Base-by-base conservation (phyloP, 2,113 vertebrate genomes). In the Ursus arctos region DNA sequence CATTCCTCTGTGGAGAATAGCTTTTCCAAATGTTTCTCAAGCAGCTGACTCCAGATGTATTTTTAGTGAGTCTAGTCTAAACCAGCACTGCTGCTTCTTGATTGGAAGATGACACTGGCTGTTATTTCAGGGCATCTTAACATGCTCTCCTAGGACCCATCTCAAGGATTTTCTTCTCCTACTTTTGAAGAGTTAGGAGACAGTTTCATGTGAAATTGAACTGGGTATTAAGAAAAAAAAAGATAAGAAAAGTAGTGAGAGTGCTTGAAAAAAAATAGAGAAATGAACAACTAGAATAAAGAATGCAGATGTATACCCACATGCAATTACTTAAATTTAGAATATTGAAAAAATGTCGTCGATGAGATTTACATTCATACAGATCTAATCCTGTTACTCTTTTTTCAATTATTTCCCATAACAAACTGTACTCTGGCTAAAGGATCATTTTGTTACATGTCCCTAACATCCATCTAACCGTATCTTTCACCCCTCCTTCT, bases 11-110 rank as follows among this genome's bases (percentile, higher is more conserved):
- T 83, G 43, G 13, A 86, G 33, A 96, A 97, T 36, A 67, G 2
- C 43, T 96, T 94, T 67, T 87, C 61, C 67, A 88, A 77, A 92
- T 53, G 14, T 88, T 92, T 95, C 83, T 91, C 36, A 93, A 85
- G 67, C 26, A 76, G 57, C 24, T 33, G 85, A 84, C 49, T 59
- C 47, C 57, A 96, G 22, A 36, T 90, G 55, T 57, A 67, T 51
- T 69, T 86, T 76, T 69, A 83, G 47, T 43, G 28, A 63, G 21
- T 83, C 81, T 65, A 53, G 33, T 86, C 67, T 74, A 94, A 89
- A 72, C 22, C 22, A 85, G 26, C 7, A 40, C 53, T 53, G 33
- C 18, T 53, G 4, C 2, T 93, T 91, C 36, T 53, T 77, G 18
- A 92, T 19, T 94, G 31, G 63, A 77, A 90, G 33, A 72, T 9